Percentiles rank a stretch among this genome's conserved stretches.
These are phyloP conservation scores for Agriotes lineatus DNA, from an alignment of 2,888 invertebrate genomes.

Conservation along the genomic window DNA sequence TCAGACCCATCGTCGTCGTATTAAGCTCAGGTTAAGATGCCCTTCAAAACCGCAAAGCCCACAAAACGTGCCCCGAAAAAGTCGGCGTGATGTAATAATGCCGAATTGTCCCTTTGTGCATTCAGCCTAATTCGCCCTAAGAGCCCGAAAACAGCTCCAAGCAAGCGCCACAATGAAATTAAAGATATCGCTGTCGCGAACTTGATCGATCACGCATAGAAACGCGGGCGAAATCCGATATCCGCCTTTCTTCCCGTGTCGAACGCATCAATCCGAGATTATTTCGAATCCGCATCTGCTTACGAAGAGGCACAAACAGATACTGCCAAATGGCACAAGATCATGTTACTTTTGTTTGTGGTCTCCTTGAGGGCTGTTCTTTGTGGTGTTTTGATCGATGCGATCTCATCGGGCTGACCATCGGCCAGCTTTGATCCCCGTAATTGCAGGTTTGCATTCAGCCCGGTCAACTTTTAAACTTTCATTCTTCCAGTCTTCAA, in stretches of 20 bases:
- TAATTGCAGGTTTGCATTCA: not conserved
- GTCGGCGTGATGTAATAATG: constrained; percentile 46
- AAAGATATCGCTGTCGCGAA: constrained; percentile 41
- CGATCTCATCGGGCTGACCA: constrained; percentile 14
- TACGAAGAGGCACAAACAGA: constrained; percentile 27
- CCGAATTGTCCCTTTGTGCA: constrained; percentile 29
- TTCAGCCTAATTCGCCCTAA: constrained; percentile 27
- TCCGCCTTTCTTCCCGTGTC: constrained; percentile 28
- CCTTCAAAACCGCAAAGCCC: constrained; percentile 20
- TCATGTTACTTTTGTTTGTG: constrained; percentile 43
- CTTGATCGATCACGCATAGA: constrained; percentile 43
- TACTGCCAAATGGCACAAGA: constrained; percentile 40
- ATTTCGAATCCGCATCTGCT: constrained; percentile 41
- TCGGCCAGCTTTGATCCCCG: constrained; percentile 19
- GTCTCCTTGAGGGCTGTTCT: constrained; percentile 24
- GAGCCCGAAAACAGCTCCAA: constrained; percentile 23
- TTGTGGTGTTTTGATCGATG: constrained; percentile 31
- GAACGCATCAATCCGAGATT: constrained; percentile 42
- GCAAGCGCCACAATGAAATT: constrained; percentile 39
- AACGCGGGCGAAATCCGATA: constrained; percentile 37
- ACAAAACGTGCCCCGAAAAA: constrained; percentile 41
- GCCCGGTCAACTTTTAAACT: constrained; percentile 12
- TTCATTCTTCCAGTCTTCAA: not conserved
- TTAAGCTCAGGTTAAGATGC: constrained; percentile 25
- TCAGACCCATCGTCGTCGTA: constrained; percentile 11